Conservation (phyloP, 2,888 invertebrate genomes). For the Pediacus dermestoides region DNA sequence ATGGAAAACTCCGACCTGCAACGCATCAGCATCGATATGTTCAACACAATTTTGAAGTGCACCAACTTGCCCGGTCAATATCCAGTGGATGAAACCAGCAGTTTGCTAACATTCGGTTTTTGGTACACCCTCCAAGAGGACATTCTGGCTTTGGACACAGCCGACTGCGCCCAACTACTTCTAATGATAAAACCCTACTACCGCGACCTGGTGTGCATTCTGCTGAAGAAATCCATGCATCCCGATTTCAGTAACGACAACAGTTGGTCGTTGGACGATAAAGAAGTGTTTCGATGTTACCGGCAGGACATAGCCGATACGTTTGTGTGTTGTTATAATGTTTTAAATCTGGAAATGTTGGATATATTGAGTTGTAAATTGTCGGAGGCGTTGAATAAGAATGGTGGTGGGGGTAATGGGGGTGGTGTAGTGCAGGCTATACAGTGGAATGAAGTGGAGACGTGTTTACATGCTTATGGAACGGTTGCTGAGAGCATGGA, state of each 20-base stretch:
- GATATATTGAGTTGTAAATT: constrained; percentile 65
- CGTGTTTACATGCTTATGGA: constrained; percentile 63
- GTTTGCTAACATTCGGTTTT: constrained; percentile 81
- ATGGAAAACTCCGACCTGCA: constrained; percentile 52
- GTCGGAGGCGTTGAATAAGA: constrained; percentile 54
- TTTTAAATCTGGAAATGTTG: constrained; percentile 72
- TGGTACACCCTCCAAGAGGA: constrained; percentile 85
- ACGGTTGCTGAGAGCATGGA: constrained; percentile 63
- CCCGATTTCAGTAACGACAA: constrained; percentile 55
- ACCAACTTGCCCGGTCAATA: constrained; percentile 79
- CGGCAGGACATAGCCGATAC: constrained; percentile 47
- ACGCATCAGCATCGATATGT: constrained; percentile 58
- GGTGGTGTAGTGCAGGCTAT: constrained; percentile 15
- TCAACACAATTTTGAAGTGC: constrained; percentile 73
- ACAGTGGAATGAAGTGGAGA: constrained; percentile 61
- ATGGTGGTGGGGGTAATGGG: constrained; percentile 42
- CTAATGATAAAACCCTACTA: constrained; percentile 72
- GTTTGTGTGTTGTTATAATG: constrained; percentile 76
- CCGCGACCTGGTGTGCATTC: constrained; percentile 68
- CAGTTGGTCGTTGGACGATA: constrained; percentile 71
- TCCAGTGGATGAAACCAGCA: constrained; percentile 83
- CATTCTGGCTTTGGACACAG: constrained; percentile 53
- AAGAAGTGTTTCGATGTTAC: constrained; percentile 76
- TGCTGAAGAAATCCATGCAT: constrained; percentile 76
- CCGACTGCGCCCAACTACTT: constrained; percentile 52